These are phyloP conservation scores for Elgonia sp. DNA, from an alignment of 2,888 invertebrate genomes.

Conservation along the genomic window DNA sequence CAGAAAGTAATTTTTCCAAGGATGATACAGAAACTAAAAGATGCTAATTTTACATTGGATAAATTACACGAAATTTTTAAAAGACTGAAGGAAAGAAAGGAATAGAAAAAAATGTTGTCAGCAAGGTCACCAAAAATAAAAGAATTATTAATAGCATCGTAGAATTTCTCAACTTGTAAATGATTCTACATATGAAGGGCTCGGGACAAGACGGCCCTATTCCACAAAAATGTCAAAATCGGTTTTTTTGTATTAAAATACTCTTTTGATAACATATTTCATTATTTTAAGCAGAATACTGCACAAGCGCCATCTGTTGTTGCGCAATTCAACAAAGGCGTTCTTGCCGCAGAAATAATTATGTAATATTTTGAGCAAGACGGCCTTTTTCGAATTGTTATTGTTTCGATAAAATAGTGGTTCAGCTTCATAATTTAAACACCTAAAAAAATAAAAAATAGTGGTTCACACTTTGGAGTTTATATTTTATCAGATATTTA, in stretches of 20 bases:
- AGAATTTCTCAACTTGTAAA: no score
- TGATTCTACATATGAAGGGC: background rate
- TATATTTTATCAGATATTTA: background rate
- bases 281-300: background rate
- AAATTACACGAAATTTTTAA: no score
- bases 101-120: no score
- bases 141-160: no score
- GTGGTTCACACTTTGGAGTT: background rate
- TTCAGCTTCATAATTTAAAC: no score
- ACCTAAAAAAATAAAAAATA: no score
- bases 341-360: constrained; percentile 3
- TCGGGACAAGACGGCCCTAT: constrained; percentile 8
- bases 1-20: no score
- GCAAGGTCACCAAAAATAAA: no score
- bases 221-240: constrained; percentile 1
- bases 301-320: constrained; percentile 6
- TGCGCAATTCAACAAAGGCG: constrained; percentile 3
- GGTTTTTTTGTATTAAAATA: constrained; percentile 15
- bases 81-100: no score
- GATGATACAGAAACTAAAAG: no score
- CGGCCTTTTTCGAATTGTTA: background rate
- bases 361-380: background rate
- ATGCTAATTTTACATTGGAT: no score
- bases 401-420: no score
- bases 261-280: background rate